These are phyloP conservation scores for Labia minor DNA, from an alignment of 2,888 invertebrate species.

Conservation along the genomic window DNA sequence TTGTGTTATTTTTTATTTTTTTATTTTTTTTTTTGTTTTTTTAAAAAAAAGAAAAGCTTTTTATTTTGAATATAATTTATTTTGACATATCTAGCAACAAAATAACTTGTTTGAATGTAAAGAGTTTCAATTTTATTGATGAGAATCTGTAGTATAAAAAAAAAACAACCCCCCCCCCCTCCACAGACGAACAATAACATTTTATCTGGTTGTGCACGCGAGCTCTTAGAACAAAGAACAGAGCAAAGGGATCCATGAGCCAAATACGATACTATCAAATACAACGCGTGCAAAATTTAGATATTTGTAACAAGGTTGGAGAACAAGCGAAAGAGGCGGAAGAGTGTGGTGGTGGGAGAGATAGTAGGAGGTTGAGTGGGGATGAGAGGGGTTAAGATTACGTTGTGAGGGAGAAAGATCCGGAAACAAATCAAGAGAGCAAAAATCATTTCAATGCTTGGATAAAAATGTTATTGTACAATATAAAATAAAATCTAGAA, in stretches of 20 bases:
- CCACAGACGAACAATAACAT: background rate
- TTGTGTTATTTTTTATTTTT: no score
- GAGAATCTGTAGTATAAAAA: background rate
- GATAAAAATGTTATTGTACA: no score
- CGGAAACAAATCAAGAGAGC: no score
- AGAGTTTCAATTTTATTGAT: background rate
- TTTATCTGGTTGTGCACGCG: background rate
- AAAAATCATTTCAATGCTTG: no score
- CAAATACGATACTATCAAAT: background rate
- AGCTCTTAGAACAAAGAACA: background rate
- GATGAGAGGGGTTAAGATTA: no score
- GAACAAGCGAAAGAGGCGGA: no score
- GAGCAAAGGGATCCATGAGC: background rate
- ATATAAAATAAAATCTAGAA: no score
- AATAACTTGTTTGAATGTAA: background rate
- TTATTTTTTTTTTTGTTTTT: no score
- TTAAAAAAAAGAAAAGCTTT: background rate
- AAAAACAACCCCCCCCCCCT: background rate
- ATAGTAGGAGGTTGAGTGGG: no score
- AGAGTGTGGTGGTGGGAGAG: no score
- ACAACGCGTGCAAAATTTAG: background rate
- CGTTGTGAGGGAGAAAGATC: no score
- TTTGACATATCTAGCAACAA: slow-evolving; percentile 7
- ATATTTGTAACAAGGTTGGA: no score
- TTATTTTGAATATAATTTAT: background rate